Evolutionary conservation across 2,113 vertebrate genomes (phyloP).

Genomic region (Holacanthus passer): DNA sequence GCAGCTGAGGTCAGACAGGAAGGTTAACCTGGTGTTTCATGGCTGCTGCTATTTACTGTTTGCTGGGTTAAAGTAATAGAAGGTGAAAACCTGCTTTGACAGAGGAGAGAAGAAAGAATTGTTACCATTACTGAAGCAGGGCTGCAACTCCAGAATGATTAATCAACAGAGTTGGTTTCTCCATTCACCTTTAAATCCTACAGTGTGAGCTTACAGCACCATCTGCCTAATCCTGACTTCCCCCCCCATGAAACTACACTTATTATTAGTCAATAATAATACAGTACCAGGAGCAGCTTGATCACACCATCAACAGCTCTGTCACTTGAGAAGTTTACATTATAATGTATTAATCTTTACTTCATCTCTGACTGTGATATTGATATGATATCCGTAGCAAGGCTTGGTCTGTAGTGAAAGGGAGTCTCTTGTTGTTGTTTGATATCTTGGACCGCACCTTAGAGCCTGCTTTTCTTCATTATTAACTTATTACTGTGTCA

Average conservation of each 20-base stretch:
- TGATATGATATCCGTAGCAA: neutral
- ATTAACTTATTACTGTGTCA: neutral
- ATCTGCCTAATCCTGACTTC: constrained; percentile 66
- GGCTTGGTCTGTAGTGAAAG: constrained; percentile 29
- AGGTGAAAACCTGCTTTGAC: neutral
- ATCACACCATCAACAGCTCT: too few relatives aligned
- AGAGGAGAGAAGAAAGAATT: neutral
- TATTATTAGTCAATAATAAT: neutral
- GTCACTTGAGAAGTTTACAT: too few relatives aligned
- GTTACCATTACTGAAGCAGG: neutral
- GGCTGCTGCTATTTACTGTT: constrained; percentile 8
- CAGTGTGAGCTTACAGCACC: constrained; percentile 41
- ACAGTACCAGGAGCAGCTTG: too few relatives aligned
- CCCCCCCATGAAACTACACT: constrained; percentile 8
- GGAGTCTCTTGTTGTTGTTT: constrained; percentile 33
- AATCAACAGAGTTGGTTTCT: constrained; percentile 35
- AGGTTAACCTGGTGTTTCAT: constrained; percentile 19
- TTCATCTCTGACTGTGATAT: neutral
- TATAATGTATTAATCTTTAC: too few relatives aligned
- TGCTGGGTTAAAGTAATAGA: neutral
- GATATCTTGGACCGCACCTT: constrained; percentile 33
- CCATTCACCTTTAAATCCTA: constrained; percentile 66
- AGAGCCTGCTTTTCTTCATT: neutral
- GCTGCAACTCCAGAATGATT: constrained; percentile 15
- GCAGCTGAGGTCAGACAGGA: constrained; percentile 18